Conservation (phyloP, 2,797 vertebrate species). For the Molossus alvarezi region DNA sequence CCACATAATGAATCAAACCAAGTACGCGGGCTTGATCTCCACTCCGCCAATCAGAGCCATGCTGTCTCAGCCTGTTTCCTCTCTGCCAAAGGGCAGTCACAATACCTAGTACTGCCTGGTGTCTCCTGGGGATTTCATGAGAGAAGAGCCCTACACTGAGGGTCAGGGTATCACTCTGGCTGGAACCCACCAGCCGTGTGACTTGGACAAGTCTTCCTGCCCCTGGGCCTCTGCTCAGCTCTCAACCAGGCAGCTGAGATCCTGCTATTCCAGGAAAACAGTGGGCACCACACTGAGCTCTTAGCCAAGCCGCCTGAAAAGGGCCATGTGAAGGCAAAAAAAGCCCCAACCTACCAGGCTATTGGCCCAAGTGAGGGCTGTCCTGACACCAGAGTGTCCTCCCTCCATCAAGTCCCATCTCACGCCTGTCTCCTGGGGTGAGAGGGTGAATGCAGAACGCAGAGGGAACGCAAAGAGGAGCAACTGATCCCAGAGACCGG, state of each 20-base stretch:
- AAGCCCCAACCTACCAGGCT: background rate
- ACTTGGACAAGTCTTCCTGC: background rate
- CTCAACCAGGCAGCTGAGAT: background rate
- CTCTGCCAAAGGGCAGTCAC: background rate
- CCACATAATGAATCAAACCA: background rate
- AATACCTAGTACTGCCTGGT: background rate
- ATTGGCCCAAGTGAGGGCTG: background rate
- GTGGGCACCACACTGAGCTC: background rate
- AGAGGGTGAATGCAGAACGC: background rate
- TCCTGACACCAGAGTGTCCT: background rate
- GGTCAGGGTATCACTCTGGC: background rate
- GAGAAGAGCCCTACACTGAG: background rate
- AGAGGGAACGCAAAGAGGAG: background rate
- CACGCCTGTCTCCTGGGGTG: no score
- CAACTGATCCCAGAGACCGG: background rate
- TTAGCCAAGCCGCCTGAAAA: background rate
- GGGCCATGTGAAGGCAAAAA: background rate
- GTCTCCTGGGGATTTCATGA: background rate
- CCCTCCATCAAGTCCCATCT: background rate
- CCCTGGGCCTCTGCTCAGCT: background rate
- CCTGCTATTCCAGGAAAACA: background rate
- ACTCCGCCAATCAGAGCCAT: background rate
- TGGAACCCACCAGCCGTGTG: background rate
- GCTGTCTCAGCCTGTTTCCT: background rate
- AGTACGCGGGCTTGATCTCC: no score